Base-by-base conservation (phyloP, 2,797 vertebrate species). In the Sebastes melanostomus region DNA sequence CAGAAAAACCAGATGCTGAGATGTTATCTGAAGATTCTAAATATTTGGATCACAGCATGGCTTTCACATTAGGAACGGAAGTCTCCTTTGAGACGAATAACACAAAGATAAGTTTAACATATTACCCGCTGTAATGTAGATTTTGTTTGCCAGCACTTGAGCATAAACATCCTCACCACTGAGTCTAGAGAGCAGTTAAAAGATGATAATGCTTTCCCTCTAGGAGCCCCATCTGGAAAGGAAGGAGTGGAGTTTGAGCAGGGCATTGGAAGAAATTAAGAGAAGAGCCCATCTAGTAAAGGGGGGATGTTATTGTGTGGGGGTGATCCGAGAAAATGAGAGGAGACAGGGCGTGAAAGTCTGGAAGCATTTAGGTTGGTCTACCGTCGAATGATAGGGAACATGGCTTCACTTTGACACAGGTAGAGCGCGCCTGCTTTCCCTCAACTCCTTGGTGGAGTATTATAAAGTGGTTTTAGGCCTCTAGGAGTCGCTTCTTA, bases 361-460 rank as follows among this genome's bases (percentile, higher is more conserved):
- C 91, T 95, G 93, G 87, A 88, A 92, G 77, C 79, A n/a, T 91
- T 95, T 94, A 93, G 65, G 12, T 16, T 16, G 78, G 82, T 81
- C 75, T 87, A 85, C 74, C 62, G 25, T 80, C 42, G 60, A 63
- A 59, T 78, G 77, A 88, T 83, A 55, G 73, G 72, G 77, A 89
- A 72, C 85, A 82, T 54, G 74, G 72, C 86, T 59, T 83, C 73
- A 42, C 78, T 78, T 79, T 88, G 81, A 88, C 89, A 70, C 82
- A 84, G 86, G 76, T 77, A 63, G 54, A 82, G 55, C 38, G 42
- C 0, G 77, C 73, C 87, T 92, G 91, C 83, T 93, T 90, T 87
- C 55, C 68, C 81, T 89, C 90, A 91, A 77, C 80, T 71, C 25
- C 27, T 76, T 38, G 24, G 58, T 65, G 62, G 79, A 66, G 29